Evolutionary conservation across 1,140 invertebrate genomes (phyloP).

Genomic region (Drosophila punjabiensis): DNA sequence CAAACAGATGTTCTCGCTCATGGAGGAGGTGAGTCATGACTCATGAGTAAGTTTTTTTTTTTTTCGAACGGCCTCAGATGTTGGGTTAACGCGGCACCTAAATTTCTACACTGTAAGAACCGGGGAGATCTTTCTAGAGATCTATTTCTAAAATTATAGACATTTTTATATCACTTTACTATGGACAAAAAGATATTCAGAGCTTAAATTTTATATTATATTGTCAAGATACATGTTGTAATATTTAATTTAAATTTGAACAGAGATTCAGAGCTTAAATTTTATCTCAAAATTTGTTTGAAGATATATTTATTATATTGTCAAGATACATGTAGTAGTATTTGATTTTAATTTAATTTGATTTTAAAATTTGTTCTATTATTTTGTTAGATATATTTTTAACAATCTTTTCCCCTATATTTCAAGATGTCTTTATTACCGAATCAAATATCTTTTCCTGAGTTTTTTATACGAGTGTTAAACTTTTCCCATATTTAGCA

Average conservation of each 20-base stretch:
- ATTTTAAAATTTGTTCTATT: not conserved
- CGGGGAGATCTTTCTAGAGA: not conserved
- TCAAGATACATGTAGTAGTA: too few species aligned
- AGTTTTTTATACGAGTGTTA: too few species aligned
- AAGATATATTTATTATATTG: too few species aligned
- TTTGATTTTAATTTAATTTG: not conserved
- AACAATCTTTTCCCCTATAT: not conserved
- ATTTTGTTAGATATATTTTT: not conserved
- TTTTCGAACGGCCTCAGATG: not conserved
- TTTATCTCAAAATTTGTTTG: too few species aligned
- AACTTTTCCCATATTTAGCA: too few species aligned
- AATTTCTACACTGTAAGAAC: not conserved
- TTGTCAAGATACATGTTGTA: too few species aligned
- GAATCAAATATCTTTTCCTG: too few species aligned
- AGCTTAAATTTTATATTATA: too few species aligned
- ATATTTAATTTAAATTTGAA: too few species aligned
- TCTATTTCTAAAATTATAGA: not conserved
- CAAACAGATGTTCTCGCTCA: conserved; percentile 87
- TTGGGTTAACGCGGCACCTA: not conserved
- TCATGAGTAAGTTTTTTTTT: not conserved
- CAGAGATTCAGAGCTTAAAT: too few species aligned
- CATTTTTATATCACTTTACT: too few species aligned
- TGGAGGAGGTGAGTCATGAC: conserved; percentile 82
- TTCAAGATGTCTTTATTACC: not conserved
- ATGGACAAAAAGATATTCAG: too few species aligned